Evolutionary conservation across 2,797 vertebrate genomes (phyloP).

Genomic region (Ctenosaura bakeri): DNA sequence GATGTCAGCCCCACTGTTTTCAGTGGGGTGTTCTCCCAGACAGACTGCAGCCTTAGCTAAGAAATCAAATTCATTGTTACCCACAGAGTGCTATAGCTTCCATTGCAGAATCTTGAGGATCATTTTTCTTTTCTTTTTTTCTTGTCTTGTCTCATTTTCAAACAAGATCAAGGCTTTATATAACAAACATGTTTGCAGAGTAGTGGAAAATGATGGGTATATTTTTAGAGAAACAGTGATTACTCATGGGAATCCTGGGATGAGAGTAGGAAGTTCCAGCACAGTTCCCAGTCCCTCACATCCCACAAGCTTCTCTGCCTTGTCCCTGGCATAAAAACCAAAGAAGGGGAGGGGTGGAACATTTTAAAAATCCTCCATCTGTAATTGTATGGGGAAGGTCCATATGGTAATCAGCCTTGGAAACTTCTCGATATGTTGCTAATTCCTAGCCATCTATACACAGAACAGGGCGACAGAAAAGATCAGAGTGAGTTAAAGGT

Average conservation of each 20-base stretch:
- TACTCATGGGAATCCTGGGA: neutral
- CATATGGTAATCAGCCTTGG: neutral
- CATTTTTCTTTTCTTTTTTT: neutral
- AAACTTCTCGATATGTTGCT: neutral
- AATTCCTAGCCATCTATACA: neutral
- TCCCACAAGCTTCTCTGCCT: neutral
- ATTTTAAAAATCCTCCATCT: neutral
- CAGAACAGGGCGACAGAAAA: neutral
- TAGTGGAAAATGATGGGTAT: neutral
- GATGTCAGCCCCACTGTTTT: neutral
- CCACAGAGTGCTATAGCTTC: neutral
- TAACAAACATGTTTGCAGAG: neutral
- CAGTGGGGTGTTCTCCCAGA: neutral
- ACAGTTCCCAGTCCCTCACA: neutral
- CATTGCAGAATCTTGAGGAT: neutral
- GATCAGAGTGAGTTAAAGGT: neutral
- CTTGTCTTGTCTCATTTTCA: neutral
- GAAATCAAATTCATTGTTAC: neutral
- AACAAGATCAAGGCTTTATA: constrained; percentile 6
- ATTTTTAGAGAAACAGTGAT: constrained; percentile 20
- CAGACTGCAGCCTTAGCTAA: neutral
- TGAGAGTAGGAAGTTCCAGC: neutral
- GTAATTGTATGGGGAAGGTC: neutral
- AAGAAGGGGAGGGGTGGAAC: neutral
- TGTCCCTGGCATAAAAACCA: neutral